Conservation (phyloP, 2,888 invertebrate species). For the Laspeyria flexula region DNA sequence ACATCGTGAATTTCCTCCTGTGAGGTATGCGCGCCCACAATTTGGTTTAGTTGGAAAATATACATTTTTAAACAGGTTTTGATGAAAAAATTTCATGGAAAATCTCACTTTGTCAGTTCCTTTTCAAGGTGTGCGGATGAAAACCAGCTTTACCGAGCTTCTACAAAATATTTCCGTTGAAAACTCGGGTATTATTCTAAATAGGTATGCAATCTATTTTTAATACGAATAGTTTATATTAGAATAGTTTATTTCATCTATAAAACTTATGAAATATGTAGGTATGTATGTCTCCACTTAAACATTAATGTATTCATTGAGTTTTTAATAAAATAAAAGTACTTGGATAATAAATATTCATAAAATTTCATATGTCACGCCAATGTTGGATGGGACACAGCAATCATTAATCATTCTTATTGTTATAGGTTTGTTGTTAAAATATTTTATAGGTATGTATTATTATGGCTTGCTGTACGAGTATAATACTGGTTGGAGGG, state of each 20-base stretch:
- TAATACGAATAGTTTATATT: too few species aligned
- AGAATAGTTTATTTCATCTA: too few species aligned
- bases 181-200: not conserved
- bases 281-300: not conserved
- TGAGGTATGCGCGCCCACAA: slow-evolving; percentile 36
- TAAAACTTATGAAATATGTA: slow-evolving; percentile 3
- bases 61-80: slow-evolving; percentile 42
- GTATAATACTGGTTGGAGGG: slow-evolving; percentile 1
- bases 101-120: slow-evolving; percentile 8
- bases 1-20: slow-evolving; percentile 39
- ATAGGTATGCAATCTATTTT: too few species aligned
- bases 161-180: slow-evolving; percentile 5
- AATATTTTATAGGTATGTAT: slow-evolving; percentile 38
- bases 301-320: slow-evolving; percentile 22
- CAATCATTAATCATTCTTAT: slow-evolving; percentile 61
- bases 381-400: slow-evolving; percentile 46
- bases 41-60: slow-evolving; percentile 40
- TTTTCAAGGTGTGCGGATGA: slow-evolving; percentile 8
- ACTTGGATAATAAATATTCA: slow-evolving; percentile 54
- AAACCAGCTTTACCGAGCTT: not conserved
- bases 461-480: slow-evolving; percentile 7
- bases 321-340: slow-evolving; percentile 39
- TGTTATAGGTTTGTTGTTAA: slow-evolving; percentile 50
- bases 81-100: slow-evolving; percentile 25
- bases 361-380: slow-evolving; percentile 56